phyloP scores from a whole-genome alignment of 2,113 vertebrate genomes.

The Oreochromis aureus region DNA sequence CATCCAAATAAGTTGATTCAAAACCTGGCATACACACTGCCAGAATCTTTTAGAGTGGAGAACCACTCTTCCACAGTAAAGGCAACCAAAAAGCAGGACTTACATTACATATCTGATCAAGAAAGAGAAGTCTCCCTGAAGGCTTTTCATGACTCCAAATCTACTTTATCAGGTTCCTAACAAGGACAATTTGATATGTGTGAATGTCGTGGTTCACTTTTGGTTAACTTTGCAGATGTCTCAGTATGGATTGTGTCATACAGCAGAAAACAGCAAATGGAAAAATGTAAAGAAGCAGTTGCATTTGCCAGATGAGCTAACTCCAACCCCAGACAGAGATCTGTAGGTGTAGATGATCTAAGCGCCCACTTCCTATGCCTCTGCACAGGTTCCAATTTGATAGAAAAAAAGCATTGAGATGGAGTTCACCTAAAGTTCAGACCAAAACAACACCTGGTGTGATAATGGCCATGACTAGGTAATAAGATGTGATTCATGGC shows the following conservation, averaged over 20 bases:
- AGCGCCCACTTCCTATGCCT: background rate
- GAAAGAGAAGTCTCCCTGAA: background rate
- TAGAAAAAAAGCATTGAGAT: background rate
- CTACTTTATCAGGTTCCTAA: background rate
- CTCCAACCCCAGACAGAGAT: background rate
- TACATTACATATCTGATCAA: background rate
- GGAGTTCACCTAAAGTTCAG: background rate
- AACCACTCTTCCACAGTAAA: background rate
- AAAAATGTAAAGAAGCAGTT: background rate
- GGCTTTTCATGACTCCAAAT: background rate
- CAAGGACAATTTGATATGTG: background rate
- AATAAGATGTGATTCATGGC: background rate
- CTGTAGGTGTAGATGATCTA: background rate
- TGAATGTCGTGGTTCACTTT: background rate
- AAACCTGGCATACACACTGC: background rate
- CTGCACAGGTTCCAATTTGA: background rate
- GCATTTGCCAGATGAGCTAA: background rate
- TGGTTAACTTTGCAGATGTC: background rate
- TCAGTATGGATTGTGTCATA: background rate
- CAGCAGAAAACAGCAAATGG: background rate
- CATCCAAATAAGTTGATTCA: background rate
- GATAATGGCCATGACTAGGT: background rate
- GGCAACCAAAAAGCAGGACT: background rate
- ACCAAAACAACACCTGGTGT: background rate
- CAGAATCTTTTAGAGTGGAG: background rate